Evolutionary conservation across 2,113 vertebrate genomes (phyloP).

Genomic region (Holacanthus passer): DNA sequence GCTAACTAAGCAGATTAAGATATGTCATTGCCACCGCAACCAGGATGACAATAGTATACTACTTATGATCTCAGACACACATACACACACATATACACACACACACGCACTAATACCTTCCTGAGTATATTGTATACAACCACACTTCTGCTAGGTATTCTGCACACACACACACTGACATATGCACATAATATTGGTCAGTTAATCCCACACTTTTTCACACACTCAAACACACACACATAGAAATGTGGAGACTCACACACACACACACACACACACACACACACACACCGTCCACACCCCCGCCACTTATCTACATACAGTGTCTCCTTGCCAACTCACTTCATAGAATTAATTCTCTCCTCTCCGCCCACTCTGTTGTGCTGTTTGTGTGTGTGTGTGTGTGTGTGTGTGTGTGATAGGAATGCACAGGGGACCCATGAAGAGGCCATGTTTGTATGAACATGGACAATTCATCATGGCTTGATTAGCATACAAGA

Average conservation of each 20-base stretch:
- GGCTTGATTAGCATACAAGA: conserved; percentile 84
- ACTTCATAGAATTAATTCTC: conserved; percentile 82
- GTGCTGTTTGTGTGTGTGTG: conserved; percentile 56
- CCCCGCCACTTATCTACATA: conserved; percentile 69
- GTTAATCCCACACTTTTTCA: conserved; percentile 39
- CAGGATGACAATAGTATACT: conserved; percentile 53
- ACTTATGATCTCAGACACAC: conserved; percentile 51
- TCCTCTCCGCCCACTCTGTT: conserved; percentile 72
- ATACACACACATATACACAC: conserved; percentile 22
- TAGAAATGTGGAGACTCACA: too few relatives aligned
- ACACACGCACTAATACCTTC: conserved; percentile 7
- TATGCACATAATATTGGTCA: conserved; percentile 29
- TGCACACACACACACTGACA: neutral
- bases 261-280: conserved; percentile 14
- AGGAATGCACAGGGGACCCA: conserved; percentile 78
- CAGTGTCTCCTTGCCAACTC: conserved; percentile 63
- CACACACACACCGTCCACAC: conserved; percentile 34
- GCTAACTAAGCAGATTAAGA: conserved; percentile 92
- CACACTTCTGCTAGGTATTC: conserved; percentile 13
- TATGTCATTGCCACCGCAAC: conserved; percentile 79
- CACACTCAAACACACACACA: neutral
- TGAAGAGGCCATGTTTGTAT: conserved; percentile 79
- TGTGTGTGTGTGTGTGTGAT: conserved; percentile 41
- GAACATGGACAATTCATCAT: conserved; percentile 83
- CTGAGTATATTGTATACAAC: neutral